Base-by-base conservation (phyloP, 2,888 invertebrate species). In the Eristalis intricaria region DNA sequence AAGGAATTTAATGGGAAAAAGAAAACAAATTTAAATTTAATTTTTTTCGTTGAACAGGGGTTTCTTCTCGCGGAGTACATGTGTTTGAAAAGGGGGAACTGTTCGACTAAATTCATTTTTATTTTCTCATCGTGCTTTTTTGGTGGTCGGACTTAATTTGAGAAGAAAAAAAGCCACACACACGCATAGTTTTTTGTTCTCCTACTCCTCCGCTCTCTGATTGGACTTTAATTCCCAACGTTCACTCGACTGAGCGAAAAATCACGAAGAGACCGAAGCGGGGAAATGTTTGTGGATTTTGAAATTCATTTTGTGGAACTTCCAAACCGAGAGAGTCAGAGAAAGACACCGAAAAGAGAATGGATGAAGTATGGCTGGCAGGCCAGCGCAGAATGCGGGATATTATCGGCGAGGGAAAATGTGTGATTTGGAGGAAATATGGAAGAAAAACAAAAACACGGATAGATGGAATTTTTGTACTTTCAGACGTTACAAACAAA, bases 401-500 rank as follows among this genome's bases (percentile, higher is more conserved):
- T 63, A 56, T 22, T 70, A 69, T 70, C 70, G n/a, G 26, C 13
- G 26, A 60, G 60, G 26, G 26, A 23, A 58, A 58, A 23, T 23
- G 58, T 23, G 58, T n/a, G 43, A 82, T 82, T 81, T 69, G 19
- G 78, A 78, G 78, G 66, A 86, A 86, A 79, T 61, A 78, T 75
- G 78, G 86, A 82, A 82, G 86, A 86, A 86, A 86, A 86, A 86
- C 82, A 86, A 86, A 86, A 50, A n/a, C 19, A 86, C 86, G 66
- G 86, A 82, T 86, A 86, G 82, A 75, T 86, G 86, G 86, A 86
- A 86, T 86, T 86, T 86, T 81, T 82, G n/a, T n/a, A 26, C n/a
- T 23, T 32, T 60, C 11, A n/a, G 58, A 60, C 4, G 56, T 50
- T 26, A 66, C 2, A 26, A 50, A 40, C 40, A 56, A 32, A 43